Evolutionary conservation across 64 coral and sea anemone genomes (phyloP), one percentile per base, ranked within the genome.

Genomic region (Montipora efflorescens): DNA sequence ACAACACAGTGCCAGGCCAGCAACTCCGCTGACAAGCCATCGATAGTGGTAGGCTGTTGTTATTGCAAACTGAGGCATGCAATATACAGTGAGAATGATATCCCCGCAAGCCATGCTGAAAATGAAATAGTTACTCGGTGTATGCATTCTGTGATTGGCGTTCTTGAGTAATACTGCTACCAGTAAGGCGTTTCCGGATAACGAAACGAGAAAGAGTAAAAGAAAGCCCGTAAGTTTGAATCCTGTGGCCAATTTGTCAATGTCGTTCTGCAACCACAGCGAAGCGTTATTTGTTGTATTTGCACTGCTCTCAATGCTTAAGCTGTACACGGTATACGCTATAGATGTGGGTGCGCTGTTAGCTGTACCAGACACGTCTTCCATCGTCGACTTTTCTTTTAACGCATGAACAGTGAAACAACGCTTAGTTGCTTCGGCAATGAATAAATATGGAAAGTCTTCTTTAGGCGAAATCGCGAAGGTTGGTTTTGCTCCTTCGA

Each of bases 141-240:
- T 25, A 25, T 0, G 91, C 47, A 93, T 46, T 22, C 87, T 93
- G 3, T 82, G 74, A 25, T 25, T 25, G 23, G 23, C 23, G 75
- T 93, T 93, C 59, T 93, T 93, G 83, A 78, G 67, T 3, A 93
- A 48, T 15, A 93, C 51, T 3, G 75, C 81, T 19, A 93, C 66
- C 6, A 93, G 50, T 8, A 79, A 52, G 8, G 58, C 48, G 74
- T 93, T 93, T 3, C 91, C 83, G 0, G 69, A 12, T 25, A 93
- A 52, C 25, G 82, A 50, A 0, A 71, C 15, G 13, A 71, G 3
- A 10, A 86, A 71, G n/a, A 86, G 16, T 5, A 86, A 7, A 44
- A 71, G 8, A 49, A 70, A 71, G 0, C 44, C 62, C 13, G 47
- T 47, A 8, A 51, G 19, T 86, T 72, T 86, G 3, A 67, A 9